These are phyloP conservation scores for Rhamnusium bicolor DNA, from an alignment of 2,888 invertebrate genomes.

Conservation along the genomic window DNA sequence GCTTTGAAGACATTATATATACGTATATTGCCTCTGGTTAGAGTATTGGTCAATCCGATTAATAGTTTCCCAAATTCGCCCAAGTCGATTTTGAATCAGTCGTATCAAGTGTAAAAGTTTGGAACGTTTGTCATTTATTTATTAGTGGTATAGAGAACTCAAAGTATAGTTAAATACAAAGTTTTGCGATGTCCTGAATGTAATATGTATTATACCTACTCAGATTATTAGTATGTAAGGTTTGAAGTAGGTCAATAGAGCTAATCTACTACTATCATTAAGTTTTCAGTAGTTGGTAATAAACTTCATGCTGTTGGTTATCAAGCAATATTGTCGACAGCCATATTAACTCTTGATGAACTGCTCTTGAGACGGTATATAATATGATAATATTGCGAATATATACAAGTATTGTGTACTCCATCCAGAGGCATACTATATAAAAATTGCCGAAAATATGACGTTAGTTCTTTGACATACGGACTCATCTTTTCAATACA, in stretches of 20 bases:
- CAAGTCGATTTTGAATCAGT: neutral
- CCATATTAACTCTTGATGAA: no score
- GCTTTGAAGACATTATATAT: neutral
- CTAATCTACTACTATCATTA: neutral
- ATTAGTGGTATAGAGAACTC: neutral
- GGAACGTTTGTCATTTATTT: neutral
- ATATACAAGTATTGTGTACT: no score
- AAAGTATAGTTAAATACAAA: neutral
- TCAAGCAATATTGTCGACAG: no score
- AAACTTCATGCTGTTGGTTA: neutral
- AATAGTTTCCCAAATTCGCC: neutral
- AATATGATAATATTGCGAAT: no score
- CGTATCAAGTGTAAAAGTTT: neutral
- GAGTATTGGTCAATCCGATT: constrained; percentile 7
- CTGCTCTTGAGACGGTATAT: no score
- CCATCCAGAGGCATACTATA: no score
- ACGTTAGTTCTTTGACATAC: no score
- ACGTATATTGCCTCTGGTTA: neutral
- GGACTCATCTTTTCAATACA: no score
- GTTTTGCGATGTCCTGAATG: neutral
- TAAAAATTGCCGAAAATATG: no score
- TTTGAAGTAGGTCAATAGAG: neutral
- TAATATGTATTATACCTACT: neutral
- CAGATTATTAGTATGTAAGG: neutral
- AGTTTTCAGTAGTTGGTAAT: neutral